Conservation (phyloP, 64 coral and sea anemone genomes). For the Stylophora pistillata region DNA sequence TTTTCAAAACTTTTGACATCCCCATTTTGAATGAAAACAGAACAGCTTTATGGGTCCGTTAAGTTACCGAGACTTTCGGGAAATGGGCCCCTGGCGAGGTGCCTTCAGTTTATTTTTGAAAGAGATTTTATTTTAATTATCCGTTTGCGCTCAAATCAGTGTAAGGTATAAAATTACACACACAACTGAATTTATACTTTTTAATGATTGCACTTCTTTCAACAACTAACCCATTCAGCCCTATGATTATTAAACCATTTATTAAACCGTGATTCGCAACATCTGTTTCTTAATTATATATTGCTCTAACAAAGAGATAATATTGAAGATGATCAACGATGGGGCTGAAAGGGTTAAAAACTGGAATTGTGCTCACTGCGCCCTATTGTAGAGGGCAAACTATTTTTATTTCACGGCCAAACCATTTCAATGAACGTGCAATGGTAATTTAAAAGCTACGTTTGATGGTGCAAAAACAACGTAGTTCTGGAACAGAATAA, state of each 20-base stretch:
- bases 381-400: not conserved
- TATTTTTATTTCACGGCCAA: not conserved
- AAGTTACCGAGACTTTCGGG: too few species aligned
- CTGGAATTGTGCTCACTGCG: not conserved
- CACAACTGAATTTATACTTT: not conserved
- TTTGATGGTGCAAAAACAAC: not conserved
- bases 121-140: not conserved
- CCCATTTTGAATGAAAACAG: too few species aligned
- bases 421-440: not conserved
- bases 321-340: not conserved
- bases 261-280: too few species aligned
- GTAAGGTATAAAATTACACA: not conserved
- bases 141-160: not conserved
- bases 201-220: not conserved
- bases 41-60: too few species aligned
- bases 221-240: not conserved
- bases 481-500: not conserved
- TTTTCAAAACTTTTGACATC: too few species aligned
- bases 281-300: too few species aligned
- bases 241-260: not conserved
- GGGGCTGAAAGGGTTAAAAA: constrained; percentile 1
- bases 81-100: too few species aligned
- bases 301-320: too few species aligned
- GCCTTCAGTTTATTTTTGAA: constrained; percentile 20
- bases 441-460: not conserved